Evolutionary conservation across 2,113 vertebrate genomes (phyloP).

Genomic region (Centrocercus urophasianus): DNA sequence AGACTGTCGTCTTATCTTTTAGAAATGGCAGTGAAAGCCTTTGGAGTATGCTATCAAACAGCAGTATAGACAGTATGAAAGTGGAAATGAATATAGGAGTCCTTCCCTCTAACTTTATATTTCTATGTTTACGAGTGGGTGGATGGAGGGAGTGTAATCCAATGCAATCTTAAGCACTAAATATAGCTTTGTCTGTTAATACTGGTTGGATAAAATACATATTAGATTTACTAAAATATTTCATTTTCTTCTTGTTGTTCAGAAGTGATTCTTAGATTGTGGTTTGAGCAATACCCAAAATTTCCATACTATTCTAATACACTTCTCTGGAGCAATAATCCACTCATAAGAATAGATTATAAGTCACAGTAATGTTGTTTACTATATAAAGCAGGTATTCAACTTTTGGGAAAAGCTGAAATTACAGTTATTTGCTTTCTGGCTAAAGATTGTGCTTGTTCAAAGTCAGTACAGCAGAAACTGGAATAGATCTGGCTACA

Average conservation of each 20-base stretch:
- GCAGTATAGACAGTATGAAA: background rate
- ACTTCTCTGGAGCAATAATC: background rate
- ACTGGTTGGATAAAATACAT: background rate
- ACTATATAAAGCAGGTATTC: background rate
- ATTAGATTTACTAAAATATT: background rate
- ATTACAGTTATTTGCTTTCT: background rate
- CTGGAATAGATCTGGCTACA: background rate
- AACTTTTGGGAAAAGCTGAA: background rate
- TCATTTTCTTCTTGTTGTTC: background rate
- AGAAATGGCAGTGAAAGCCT: slow-evolving; percentile 58
- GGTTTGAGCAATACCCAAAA: background rate
- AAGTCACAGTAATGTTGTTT: background rate
- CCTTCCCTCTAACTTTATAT: slow-evolving; percentile 46
- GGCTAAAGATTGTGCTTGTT: background rate
- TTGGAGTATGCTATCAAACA: slow-evolving; percentile 47
- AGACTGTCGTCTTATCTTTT: background rate
- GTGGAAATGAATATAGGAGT: slow-evolving; percentile 57
- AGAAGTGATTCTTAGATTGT: background rate
- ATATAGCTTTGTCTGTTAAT: slow-evolving; percentile 68
- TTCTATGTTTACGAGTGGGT: slow-evolving; percentile 58
- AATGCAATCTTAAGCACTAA: slow-evolving; percentile 71
- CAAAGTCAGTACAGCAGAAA: background rate
- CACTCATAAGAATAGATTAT: background rate
- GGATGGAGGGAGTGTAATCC: slow-evolving; percentile 48
- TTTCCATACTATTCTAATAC: background rate